Percentiles rank a stretch among this genome's conserved stretches.
These are phyloP conservation scores for Euzophera pinguis DNA, from an alignment of 2,888 invertebrate genomes.

Conservation along the genomic window DNA sequence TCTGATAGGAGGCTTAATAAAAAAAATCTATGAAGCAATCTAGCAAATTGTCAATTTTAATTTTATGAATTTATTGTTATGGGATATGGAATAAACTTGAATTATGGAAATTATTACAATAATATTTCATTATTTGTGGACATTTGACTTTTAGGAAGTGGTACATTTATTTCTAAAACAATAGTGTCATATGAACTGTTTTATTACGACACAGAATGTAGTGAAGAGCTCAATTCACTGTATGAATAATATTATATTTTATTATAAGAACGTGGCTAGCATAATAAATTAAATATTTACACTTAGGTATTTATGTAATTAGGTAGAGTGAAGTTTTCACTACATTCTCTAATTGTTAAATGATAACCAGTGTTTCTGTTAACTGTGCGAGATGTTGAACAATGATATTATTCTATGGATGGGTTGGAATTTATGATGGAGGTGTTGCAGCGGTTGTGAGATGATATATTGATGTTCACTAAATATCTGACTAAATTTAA, in stretches of 20 bases:
- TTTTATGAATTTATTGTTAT: too few relatives aligned
- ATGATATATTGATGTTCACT: constrained; percentile 77
- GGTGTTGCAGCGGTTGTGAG: constrained; percentile 79
- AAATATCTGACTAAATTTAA: constrained; percentile 76
- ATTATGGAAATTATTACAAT: too few relatives aligned
- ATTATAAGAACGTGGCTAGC: constrained; percentile 17
- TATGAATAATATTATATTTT: constrained; percentile 20
- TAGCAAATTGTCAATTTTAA: too few relatives aligned
- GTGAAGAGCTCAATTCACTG: constrained; percentile 44
- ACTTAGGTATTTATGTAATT: constrained; percentile 16
- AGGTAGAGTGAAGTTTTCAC: constrained; percentile 23
- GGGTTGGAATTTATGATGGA: constrained; percentile 62
- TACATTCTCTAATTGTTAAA: constrained; percentile 37
- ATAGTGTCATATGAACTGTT: too few relatives aligned
- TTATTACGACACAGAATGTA: constrained; percentile 22
- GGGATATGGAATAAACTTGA: too few relatives aligned
- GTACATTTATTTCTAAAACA: too few relatives aligned
- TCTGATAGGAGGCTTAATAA: too few relatives aligned
- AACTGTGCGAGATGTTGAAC: constrained; percentile 47
- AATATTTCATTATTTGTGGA: too few relatives aligned
- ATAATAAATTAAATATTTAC: constrained; percentile 21
- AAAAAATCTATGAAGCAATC: too few relatives aligned
- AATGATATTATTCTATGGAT: constrained; percentile 61
- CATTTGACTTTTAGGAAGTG: too few relatives aligned
- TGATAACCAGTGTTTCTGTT: constrained; percentile 47